Percentiles rank a stretch among this genome's conserved stretches.
phyloP scores from a whole-genome alignment of 1,140 invertebrate species.

The Drosophila burlai region DNA sequence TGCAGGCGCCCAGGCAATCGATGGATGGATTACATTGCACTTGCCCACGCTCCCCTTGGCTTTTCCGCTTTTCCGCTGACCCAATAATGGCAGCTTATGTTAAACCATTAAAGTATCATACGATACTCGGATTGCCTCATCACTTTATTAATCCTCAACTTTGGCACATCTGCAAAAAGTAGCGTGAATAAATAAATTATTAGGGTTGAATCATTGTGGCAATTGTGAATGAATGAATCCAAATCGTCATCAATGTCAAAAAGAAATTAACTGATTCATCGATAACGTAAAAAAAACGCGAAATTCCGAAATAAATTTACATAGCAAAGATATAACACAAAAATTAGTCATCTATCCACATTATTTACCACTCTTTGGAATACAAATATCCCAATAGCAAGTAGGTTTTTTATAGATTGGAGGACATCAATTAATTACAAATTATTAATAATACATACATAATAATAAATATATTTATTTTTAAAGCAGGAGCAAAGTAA shows the following conservation, averaged over 20 bases:
- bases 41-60: slow-evolving; percentile 8
- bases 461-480: too few relatives aligned
- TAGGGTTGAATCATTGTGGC: neutral
- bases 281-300: neutral
- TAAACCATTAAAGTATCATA: slow-evolving; percentile 20
- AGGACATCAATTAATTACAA: too few relatives aligned
- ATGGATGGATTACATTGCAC: slow-evolving; percentile 60
- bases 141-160: slow-evolving; percentile 11
- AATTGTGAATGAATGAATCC: slow-evolving; percentile 1
- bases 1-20: slow-evolving; percentile 43
- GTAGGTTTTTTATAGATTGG: neutral
- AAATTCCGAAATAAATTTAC: slow-evolving; percentile 1
- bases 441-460: too few relatives aligned
- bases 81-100: slow-evolving; percentile 15
- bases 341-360: neutral
- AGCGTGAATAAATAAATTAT: neutral
- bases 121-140: slow-evolving; percentile 23
- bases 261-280: slow-evolving; percentile 7
- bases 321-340: neutral
- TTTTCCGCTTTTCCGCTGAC: slow-evolving; percentile 31
- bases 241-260: neutral
- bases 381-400: neutral
- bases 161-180: slow-evolving; percentile 8
- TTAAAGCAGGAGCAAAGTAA: too few relatives aligned
- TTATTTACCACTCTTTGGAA: neutral